Evolutionary conservation across 2,113 vertebrate genomes (phyloP), one percentile per base, ranked within the genome.

Genomic region (Psilopsiagon aymara): DNA sequence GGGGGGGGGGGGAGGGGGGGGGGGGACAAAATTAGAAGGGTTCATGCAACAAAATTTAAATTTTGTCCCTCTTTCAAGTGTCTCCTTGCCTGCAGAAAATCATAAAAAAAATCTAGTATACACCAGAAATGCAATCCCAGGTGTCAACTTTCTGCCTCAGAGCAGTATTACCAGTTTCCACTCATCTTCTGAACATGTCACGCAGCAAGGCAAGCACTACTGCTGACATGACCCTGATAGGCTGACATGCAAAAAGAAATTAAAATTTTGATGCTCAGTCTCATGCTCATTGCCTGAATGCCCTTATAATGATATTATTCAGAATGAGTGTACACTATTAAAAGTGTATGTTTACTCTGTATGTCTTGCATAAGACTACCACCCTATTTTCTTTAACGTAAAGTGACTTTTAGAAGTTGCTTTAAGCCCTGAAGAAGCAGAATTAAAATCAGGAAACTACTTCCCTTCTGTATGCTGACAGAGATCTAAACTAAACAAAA

Each of bases 151-250:
- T 85, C 67, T 95, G 71, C 57, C 59, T 82, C 74, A 73, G 57
- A 95, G 57, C 46, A 53, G 23, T 81, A 78, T 81, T 88, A 92
- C 60, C 20, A 14, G 52, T 95, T 92, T 57, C 69, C 39, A 63
- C 60, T 75, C 51, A 66, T 81, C 64, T 77, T 88, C 51, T 64
- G 69, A 91, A 87, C 35, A 77, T 47, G 78, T 70, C 49, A 70
- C 17, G 4, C 21, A 69, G 52, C 27, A 60, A 75, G 78, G 69
- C 68, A 86, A 71, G 49, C 60, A 63, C 37, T 74, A 33, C 33
- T 86, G 69, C 68, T 87, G 87, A 84, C 53, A 69, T 64, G 91
- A 92, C 89, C 68, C 86, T 91, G 63, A 87, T 83, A 93, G 62
- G 46, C 74, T 94, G 63, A 83, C 81, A 86, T 24, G 51, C 17